Evolutionary conservation across 2,888 invertebrate genomes (phyloP).

Genomic region (Teleogryllus oceanicus): DNA sequence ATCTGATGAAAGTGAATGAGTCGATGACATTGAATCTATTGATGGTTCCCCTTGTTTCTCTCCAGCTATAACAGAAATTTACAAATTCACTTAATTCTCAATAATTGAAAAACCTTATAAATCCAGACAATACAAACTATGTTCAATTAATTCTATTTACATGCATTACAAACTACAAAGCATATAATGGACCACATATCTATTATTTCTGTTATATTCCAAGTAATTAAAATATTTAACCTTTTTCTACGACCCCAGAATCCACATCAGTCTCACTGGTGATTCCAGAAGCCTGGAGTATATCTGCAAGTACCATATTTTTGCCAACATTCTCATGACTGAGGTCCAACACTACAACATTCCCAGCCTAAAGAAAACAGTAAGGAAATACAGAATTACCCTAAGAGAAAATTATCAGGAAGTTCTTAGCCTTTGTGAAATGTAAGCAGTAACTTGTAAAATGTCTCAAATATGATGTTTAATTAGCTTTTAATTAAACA

Average conservation of each 20-base stretch:
- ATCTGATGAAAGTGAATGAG: too few relatives aligned
- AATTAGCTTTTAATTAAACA: too few relatives aligned
- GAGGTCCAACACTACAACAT: constrained; percentile 44
- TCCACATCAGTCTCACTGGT: constrained; percentile 37
- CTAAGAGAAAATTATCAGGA: constrained; percentile 28
- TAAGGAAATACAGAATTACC: not conserved
- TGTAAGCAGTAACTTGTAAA: too few relatives aligned
- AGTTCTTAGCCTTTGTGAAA: not conserved
- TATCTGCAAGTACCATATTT: constrained; percentile 43
- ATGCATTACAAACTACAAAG: not conserved
- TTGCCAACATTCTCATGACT: constrained; percentile 44
- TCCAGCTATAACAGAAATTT: constrained; percentile 40
- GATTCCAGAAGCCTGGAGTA: constrained; percentile 44
- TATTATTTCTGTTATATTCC: not conserved
- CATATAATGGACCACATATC: not conserved
- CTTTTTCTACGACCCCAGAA: not conserved
- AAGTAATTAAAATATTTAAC: not conserved
- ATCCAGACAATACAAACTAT: not conserved
- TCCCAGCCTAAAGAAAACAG: constrained; percentile 39
- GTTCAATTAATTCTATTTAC: not conserved
- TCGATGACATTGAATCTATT: too few relatives aligned
- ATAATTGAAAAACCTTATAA: not conserved
- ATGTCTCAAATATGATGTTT: too few relatives aligned
- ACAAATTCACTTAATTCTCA: not conserved
- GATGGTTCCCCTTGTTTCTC: constrained; percentile 25